Evolutionary conservation across 2,888 invertebrate species (phyloP).

Genomic region (Drosophila meridiana): DNA sequence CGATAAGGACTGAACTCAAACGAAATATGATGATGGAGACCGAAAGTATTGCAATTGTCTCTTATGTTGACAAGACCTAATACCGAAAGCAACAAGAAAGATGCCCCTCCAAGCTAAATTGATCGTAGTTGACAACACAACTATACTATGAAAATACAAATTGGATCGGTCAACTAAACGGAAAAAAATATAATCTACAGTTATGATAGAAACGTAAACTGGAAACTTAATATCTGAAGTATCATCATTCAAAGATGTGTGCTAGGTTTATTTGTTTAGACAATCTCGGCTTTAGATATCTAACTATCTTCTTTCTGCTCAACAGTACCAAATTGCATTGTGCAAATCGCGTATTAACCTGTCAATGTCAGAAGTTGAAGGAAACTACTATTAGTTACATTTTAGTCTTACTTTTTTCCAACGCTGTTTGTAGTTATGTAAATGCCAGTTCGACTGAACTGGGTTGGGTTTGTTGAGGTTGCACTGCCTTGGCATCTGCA

Average conservation of each 20-base stretch:
- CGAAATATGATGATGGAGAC: constrained; percentile 54
- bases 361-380: background rate
- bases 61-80: background rate
- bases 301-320: background rate
- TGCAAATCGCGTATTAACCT: background rate
- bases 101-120: constrained; percentile 41
- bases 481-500: background rate
- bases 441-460: too few relatives aligned
- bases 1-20: constrained; percentile 48
- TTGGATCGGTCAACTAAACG: background rate
- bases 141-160: constrained; percentile 39
- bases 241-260: background rate
- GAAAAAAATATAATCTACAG: background rate
- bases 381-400: background rate
- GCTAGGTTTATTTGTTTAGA: background rate
- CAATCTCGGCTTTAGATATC: background rate
- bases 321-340: background rate
- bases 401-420: too few relatives aligned
- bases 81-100: constrained; percentile 29
- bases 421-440: too few relatives aligned
- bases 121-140: constrained; percentile 45
- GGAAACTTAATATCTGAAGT: background rate
- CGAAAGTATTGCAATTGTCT: constrained; percentile 16
- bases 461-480: background rate
- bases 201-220: background rate